Evolutionary conservation across 2,113 vertebrate species (phyloP).

Genomic region (Ovibos moschatus): DNA sequence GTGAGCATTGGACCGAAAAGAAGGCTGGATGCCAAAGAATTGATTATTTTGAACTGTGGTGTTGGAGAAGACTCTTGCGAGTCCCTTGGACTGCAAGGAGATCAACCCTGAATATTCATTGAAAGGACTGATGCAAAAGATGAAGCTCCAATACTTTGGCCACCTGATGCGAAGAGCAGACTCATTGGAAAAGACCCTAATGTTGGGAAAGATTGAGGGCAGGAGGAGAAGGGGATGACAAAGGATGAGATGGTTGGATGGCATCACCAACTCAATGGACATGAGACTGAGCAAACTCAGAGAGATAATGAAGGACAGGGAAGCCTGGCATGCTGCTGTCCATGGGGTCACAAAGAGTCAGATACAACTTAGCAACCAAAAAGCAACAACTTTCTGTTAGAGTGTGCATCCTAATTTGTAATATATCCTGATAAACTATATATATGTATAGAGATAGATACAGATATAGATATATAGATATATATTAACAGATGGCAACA

Average conservation of each 20-base stretch:
- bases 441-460: too few relatives aligned
- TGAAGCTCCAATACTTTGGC: neutral
- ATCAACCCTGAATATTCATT: neutral
- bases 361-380: neutral
- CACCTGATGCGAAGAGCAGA: neutral
- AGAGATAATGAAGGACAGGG: neutral
- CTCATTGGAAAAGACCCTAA: neutral
- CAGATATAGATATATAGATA: too few relatives aligned
- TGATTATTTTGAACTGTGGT: neutral
- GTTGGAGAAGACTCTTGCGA: neutral
- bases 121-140: neutral
- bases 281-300: neutral
- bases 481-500: neutral
- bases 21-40: rapidly evolving
- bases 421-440: neutral
- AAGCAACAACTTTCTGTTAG: neutral
- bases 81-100: neutral
- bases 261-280: neutral
- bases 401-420: neutral
- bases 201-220: neutral
- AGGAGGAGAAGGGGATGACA: neutral
- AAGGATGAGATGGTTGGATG: neutral
- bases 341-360: neutral
- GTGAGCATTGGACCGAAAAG: neutral
- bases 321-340: neutral